A percentile compares a stretch with the other conserved stretches of the same genome.
phyloP scores from a whole-genome alignment of 2,113 vertebrate genomes.

The Cyprinodon tularosa region DNA sequence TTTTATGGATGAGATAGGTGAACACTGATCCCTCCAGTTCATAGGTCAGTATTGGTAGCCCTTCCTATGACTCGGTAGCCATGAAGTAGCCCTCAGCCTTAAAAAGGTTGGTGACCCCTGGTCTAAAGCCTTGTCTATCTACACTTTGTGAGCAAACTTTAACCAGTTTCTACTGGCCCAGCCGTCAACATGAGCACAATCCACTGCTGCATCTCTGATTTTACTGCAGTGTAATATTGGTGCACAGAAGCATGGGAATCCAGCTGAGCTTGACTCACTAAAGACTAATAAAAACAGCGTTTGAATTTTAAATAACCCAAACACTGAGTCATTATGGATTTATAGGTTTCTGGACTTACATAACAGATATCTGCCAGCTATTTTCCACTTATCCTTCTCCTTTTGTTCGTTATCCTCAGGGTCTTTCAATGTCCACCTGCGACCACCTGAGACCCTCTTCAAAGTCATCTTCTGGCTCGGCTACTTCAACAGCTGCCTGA shows the following conservation, averaged over 20 bases:
- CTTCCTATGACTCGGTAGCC: no score
- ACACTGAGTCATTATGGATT: neutral
- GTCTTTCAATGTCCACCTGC: slow-evolving; percentile 88
- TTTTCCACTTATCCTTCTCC: neutral
- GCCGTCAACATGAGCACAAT: neutral
- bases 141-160: neutral
- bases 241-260: neutral
- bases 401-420: slow-evolving; percentile 75
- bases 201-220: neutral
- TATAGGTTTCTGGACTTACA: neutral
- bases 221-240: neutral
- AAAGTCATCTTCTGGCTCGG: slow-evolving; percentile 98
- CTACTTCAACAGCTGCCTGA: slow-evolving; percentile 98
- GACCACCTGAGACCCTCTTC: slow-evolving; percentile 89
- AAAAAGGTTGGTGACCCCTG: no score
- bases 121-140: neutral
- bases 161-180: neutral
- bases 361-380: neutral
- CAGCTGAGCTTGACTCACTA: neutral
- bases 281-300: neutral
- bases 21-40: no score
- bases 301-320: neutral
- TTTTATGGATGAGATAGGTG: no score
- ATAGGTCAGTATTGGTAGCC: no score
- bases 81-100: no score